Evolutionary conservation across 2,113 vertebrate genomes (phyloP).

Genomic region (Peromyscus californicus): DNA sequence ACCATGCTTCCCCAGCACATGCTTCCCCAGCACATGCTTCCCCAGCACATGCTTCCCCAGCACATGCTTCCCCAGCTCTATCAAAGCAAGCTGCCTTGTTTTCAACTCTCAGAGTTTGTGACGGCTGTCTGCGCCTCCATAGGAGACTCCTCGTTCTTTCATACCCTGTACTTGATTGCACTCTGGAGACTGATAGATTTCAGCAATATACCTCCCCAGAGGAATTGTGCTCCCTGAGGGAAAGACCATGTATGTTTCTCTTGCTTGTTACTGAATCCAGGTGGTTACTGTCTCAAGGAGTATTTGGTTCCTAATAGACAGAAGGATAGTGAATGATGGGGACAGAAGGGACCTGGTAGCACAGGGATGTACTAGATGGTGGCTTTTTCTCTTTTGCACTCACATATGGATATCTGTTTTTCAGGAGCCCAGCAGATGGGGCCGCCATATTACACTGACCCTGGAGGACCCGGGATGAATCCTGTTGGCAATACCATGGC

Average conservation of each 20-base stretch:
- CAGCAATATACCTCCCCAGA: rapidly evolving
- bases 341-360: not conserved
- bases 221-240: rapidly evolving
- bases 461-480: slow-evolving; percentile 88
- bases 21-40: rapidly evolving
- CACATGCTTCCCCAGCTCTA: not conserved
- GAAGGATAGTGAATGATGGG: not conserved
- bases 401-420: slow-evolving; percentile 55
- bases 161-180: not conserved
- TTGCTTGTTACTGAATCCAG: not conserved
- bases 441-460: slow-evolving; percentile 93
- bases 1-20: rapidly evolving
- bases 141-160: not conserved
- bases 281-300: not conserved
- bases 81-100: not conserved
- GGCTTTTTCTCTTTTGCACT: not conserved
- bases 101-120: not conserved
- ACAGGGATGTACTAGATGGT: not conserved
- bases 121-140: rapidly evolving
- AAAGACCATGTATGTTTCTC: too few species aligned
- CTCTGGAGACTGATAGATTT: not conserved
- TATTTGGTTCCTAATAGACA: not conserved
- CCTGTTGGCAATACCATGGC: slow-evolving; percentile 84
- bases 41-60: rapidly evolving
- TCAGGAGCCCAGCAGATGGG: slow-evolving; percentile 94